Evolutionary conservation across 2,113 vertebrate species (phyloP), one percentile per base, ranked within the genome.

Genomic region (Helogale parvula): DNA sequence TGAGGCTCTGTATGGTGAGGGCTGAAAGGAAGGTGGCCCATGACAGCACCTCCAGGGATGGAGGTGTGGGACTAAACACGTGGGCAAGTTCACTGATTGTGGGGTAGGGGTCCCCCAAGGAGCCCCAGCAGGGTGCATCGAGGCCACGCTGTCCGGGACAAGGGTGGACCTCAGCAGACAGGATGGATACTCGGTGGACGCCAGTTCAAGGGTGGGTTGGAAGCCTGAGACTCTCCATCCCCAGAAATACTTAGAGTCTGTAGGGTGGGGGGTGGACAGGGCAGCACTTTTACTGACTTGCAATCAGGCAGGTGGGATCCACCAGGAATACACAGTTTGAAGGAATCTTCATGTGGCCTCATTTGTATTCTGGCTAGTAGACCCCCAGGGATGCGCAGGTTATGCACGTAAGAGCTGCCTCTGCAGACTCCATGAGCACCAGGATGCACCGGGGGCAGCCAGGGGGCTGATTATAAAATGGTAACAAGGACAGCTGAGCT

Each of bases 141-240:
- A 60, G 63, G 89, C 54, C 65, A 41, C 8, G 1, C 4, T 11
- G 38, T 13, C 80, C 54, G 2, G 27, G 82, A 13, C 4, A 52
- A 50, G 4, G 0, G 0, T 74, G 16, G 77, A 29, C 47, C 83
- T 41, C 15, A 35, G 81, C 47, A 68, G 45, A 35, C 47, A 38
- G 0, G 0, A 15, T 11, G 27, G 66, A 45, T 0, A 0, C 45
- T 60, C 1, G 0, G 11, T n/a, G 54, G 71, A 38, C 1, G 3
- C 2, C 41, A 41, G 33, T 52, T 72, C 8, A 85, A 85, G 25
- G 12, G 38, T 66, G 21, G 23, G 16, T 21, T 85, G 52, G 19
- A 7, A 84, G 63, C 69, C 69, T 9, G 1, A 77, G 47, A 17
- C 35, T 45, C 63, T 15, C 14, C 14, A 7, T 66, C 47, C 65